phyloP scores from a whole-genome alignment of 2,113 vertebrate genomes.

The Syrmaticus mikado region DNA sequence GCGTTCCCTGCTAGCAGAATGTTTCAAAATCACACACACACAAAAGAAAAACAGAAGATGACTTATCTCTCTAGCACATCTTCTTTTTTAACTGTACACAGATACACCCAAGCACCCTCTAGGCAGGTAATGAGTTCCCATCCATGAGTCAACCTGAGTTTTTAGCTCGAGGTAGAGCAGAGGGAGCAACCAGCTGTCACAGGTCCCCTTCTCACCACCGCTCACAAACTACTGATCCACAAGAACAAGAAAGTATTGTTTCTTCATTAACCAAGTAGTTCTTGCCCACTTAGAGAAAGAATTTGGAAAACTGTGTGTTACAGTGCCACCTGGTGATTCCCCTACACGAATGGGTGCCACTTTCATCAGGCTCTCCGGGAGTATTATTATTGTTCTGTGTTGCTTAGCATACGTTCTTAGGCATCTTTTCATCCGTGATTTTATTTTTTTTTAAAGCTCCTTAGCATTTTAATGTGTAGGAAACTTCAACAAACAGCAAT shows the following conservation, averaged over 20 bases:
- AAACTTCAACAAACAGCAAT: constrained; percentile 47
- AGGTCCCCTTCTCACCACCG: neutral
- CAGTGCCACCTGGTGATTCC: constrained; percentile 68
- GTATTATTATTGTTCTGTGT: neutral
- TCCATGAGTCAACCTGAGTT: neutral
- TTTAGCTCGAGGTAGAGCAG: neutral
- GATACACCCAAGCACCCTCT: neutral
- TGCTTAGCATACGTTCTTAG: neutral
- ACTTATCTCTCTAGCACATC: fast-evolving
- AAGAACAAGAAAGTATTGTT: constrained; percentile 3
- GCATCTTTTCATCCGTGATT: neutral
- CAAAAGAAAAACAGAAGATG: neutral
- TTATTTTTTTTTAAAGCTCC: neutral
- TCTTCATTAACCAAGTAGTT: neutral
- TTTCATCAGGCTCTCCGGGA: neutral
- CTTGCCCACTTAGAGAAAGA: neutral
- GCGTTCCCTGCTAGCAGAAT: neutral
- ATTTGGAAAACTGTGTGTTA: neutral
- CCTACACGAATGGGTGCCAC: neutral
- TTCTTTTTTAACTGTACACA: neutral
- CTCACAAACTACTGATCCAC: neutral
- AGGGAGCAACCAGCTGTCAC: neutral
- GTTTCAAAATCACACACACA: neutral
- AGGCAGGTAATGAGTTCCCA: neutral
- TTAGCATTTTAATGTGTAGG: constrained; percentile 24